Conservation (phyloP, 2,797 vertebrate species). For the Setipinna tenuifilis region DNA sequence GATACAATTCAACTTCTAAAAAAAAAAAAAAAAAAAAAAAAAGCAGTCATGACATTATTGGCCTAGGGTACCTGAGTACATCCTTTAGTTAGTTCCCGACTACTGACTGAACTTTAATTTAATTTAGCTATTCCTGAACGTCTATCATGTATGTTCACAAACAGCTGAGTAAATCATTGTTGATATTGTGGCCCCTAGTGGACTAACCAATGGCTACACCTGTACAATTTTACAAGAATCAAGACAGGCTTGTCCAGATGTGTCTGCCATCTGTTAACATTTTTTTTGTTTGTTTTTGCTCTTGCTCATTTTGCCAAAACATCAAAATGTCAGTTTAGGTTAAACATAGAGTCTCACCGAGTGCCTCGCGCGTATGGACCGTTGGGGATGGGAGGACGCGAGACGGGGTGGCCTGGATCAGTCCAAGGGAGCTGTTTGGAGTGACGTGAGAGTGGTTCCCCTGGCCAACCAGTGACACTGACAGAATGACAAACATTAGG, state of each 20-base stretch:
- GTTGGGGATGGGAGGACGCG: conserved; percentile 89
- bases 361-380: conserved; percentile 89
- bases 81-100: neutral
- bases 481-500: conserved; percentile 30
- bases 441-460: conserved; percentile 81
- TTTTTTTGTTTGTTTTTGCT: no score
- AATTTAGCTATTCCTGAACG: neutral
- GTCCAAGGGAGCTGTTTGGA: conserved; percentile 85
- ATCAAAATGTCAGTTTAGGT: no score
- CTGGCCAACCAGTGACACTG: conserved; percentile 56
- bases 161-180: neutral
- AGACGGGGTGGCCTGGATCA: conserved; percentile 81
- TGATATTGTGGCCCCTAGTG: neutral
- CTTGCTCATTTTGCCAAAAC: no score
- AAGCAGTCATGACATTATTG: no score
- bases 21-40: no score
- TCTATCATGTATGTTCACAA: neutral
- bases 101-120: neutral
- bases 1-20: no score
- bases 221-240: neutral
- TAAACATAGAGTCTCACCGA: conserved; percentile 76
- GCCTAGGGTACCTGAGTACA: no score
- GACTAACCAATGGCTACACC: neutral
- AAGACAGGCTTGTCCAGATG: no score
- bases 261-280: no score